Evolutionary conservation across 2,888 invertebrate species (phyloP).

Genomic region (Ceraclea dissimilis): DNA sequence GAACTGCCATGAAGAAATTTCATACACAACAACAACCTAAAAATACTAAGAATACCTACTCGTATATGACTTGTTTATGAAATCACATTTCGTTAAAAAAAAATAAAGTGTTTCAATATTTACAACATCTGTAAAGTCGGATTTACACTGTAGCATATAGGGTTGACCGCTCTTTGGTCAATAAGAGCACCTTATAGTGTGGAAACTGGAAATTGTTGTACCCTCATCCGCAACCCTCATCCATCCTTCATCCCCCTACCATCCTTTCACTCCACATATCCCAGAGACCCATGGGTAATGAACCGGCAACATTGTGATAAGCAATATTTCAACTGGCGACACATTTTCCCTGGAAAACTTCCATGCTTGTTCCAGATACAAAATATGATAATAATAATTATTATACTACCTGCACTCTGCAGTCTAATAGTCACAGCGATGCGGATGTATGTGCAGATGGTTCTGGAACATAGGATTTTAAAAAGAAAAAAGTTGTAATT

Average conservation of each 20-base stretch:
- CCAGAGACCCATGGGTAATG: slow-evolving; percentile 7
- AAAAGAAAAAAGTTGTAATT: no score
- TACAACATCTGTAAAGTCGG: not conserved
- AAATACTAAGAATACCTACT: no score
- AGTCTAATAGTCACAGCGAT: not conserved
- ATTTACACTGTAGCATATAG: not conserved
- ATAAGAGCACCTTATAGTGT: slow-evolving; percentile 1
- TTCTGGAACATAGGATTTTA: no score
- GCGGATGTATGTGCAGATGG: no score
- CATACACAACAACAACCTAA: no score
- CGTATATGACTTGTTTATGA: no score
- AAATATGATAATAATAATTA: not conserved
- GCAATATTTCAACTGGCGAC: slow-evolving; percentile 14
- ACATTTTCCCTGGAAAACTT: slow-evolving; percentile 3
- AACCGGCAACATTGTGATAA: slow-evolving; percentile 14
- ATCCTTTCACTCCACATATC: not conserved
- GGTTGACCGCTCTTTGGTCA: slow-evolving; percentile 6
- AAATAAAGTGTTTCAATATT: no score
- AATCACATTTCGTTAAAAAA: no score
- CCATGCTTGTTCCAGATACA: not conserved
- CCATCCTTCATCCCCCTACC: not conserved
- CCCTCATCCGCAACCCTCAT: not conserved
- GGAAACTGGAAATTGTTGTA: not conserved
- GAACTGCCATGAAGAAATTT: no score
- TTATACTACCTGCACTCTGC: not conserved